A percentile compares a stretch with the other conserved stretches of the same genome.
phyloP scores from a whole-genome alignment of 2,797 vertebrate genomes.

The Anguilla marmorata region DNA sequence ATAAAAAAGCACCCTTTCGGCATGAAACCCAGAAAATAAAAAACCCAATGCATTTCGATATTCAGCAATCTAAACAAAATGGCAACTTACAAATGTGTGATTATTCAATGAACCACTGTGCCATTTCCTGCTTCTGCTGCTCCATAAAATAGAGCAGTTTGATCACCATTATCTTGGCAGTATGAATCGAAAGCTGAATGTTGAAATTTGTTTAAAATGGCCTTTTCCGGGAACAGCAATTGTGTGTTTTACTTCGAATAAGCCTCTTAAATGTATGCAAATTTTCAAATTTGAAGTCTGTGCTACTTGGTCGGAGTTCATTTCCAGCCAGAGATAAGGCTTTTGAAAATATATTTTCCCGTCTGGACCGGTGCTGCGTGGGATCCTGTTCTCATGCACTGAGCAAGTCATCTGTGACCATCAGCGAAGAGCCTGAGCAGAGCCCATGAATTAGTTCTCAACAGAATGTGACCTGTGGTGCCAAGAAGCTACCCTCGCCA shows the following conservation, averaged over 20 bases:
- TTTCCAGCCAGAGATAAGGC: constrained; percentile 15
- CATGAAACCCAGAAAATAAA: background rate
- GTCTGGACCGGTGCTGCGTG: background rate
- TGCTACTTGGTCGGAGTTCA: constrained; percentile 8
- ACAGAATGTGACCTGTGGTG: constrained; percentile 11
- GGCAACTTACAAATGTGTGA: background rate
- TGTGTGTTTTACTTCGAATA: constrained; percentile 18
- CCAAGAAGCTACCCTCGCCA: background rate
- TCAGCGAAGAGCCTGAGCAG: constrained; percentile 1
- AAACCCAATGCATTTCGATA: background rate
- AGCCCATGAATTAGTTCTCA: constrained; percentile 17
- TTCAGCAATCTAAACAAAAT: background rate
- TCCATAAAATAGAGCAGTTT: background rate
- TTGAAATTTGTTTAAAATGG: background rate
- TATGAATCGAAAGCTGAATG: background rate
- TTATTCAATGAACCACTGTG: background rate
- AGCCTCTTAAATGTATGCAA: background rate
- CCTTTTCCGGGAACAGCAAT: background rate
- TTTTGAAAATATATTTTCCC: constrained; percentile 18
- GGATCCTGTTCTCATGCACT: constrained; percentile 17
- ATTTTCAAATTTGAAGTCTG: background rate
- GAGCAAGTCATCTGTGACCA: constrained; percentile 22
- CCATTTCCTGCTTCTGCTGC: background rate
- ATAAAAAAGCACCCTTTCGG: background rate
- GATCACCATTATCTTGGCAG: background rate